phyloP scores from a whole-genome alignment of 2,888 invertebrate genomes.

The Omphaloscelis lunosa region DNA sequence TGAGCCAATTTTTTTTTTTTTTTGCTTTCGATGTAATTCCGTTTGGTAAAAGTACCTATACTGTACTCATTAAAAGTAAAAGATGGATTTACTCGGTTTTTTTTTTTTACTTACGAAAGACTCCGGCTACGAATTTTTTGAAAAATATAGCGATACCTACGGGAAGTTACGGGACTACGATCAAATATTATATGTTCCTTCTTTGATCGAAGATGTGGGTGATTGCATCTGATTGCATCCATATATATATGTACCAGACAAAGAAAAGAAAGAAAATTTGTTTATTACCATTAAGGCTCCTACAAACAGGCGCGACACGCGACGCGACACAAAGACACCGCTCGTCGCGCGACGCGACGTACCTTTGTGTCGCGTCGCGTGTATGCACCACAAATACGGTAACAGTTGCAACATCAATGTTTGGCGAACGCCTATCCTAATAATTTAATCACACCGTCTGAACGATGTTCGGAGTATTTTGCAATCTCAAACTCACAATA shows the following conservation, averaged over 20 bases:
- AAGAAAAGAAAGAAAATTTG: not conserved
- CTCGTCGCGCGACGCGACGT: no score
- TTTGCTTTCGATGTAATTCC: not conserved
- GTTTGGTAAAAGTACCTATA: not conserved
- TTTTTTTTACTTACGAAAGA: not conserved
- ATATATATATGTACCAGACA: not conserved
- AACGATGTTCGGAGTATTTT: not conserved
- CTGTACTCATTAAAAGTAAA: not conserved
- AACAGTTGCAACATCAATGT: not conserved
- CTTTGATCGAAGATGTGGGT: not conserved
- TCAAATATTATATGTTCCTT: no score
- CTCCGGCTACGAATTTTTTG: not conserved
- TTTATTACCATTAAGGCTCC: not conserved
- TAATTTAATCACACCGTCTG: not conserved
- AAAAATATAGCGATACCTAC: not conserved
- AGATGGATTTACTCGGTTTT: not conserved
- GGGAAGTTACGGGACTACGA: not conserved
- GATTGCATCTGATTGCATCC: not conserved
- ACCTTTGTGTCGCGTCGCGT: no score
- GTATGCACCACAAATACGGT: not conserved
- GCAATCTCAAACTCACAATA: not conserved
- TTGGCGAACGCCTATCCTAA: not conserved
- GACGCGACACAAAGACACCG: no score
- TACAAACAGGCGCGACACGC: no score
- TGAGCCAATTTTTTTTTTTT: no score